Conservation (phyloP, 53 echinoderm and acorn worm species). For the Paelopatides confundens region DNA sequence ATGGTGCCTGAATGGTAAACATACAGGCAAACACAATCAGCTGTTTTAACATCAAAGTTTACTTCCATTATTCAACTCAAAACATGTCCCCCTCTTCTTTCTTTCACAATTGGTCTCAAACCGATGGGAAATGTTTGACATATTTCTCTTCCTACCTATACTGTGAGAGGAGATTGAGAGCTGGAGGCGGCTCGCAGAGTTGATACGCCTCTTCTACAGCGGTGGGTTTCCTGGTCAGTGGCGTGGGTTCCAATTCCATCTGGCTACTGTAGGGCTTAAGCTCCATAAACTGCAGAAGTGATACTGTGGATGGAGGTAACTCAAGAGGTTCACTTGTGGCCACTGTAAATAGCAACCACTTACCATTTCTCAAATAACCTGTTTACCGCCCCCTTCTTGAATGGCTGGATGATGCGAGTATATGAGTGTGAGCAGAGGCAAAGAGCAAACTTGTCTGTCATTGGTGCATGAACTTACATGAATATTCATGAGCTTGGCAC, state of each 20-base stretch:
- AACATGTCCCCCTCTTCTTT: no score
- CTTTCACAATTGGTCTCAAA: no score
- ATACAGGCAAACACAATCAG: no score
- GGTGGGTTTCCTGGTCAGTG: slow-evolving; percentile 11
- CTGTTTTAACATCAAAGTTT: no score
- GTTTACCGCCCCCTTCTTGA: neutral
- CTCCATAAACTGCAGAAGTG: slow-evolving; percentile 22
- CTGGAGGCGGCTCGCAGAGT: neutral
- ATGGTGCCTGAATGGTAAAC: no score
- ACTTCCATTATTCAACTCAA: no score
- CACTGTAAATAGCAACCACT: neutral
- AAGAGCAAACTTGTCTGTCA: no score
- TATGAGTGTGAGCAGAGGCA: neutral
- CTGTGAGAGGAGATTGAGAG: neutral
- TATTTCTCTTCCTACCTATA: slow-evolving; percentile 36
- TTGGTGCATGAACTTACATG: no score
- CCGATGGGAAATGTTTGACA: neutral
- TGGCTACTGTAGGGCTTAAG: slow-evolving; percentile 24
- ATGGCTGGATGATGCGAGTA: neutral
- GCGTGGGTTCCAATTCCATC: slow-evolving; percentile 18
- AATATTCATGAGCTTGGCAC: no score
- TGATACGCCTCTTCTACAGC: slow-evolving; percentile 7
- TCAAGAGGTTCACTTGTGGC: neutral
- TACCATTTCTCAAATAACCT: neutral
- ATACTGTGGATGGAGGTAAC: slow-evolving; percentile 33